Evolutionary conservation across 2,888 invertebrate genomes (phyloP).

Genomic region (Ischnura elegans): DNA sequence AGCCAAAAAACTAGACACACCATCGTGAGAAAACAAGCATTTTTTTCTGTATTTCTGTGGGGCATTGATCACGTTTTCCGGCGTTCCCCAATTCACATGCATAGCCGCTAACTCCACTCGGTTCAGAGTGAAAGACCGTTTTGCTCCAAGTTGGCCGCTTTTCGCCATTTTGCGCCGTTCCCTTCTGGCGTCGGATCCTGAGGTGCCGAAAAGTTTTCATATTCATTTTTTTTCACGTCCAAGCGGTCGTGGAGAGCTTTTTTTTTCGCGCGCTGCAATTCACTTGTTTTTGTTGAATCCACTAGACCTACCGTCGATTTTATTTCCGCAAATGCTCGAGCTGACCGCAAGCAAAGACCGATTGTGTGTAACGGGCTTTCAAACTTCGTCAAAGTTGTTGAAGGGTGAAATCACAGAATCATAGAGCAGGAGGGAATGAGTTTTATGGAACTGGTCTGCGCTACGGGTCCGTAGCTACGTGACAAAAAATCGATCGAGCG

Average conservation of each 20-base stretch:
- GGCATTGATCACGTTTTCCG: not conserved
- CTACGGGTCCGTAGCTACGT: not conserved
- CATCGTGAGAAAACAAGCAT: not conserved
- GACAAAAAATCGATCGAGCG: not conserved
- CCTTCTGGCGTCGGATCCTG: not conserved
- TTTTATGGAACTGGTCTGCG: not conserved
- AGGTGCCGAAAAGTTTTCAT: slow-evolving; percentile 16
- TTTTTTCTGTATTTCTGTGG: not conserved
- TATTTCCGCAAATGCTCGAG: slow-evolving; percentile 62
- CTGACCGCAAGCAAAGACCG: slow-evolving; percentile 39
- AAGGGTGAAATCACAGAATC: slow-evolving; percentile 60
- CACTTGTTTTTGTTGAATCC: not conserved
- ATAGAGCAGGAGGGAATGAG: not conserved
- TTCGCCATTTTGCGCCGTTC: not conserved
- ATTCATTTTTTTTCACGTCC: not conserved
- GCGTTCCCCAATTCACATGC: not conserved
- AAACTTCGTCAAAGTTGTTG: slow-evolving; percentile 43
- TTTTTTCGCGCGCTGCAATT: not conserved
- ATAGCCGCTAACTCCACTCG: not conserved
- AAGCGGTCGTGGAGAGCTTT: not conserved
- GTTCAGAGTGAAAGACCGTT: slow-evolving; percentile 7
- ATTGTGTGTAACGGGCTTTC: slow-evolving; percentile 60
- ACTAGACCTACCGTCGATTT: slow-evolving; percentile 28
- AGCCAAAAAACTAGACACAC: not conserved
- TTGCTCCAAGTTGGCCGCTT: not conserved